Percentiles rank a stretch among this genome's conserved stretches.
phyloP scores from a whole-genome alignment of 2,113 vertebrate genomes.

The Dolichallabes microphthalmus region DNA sequence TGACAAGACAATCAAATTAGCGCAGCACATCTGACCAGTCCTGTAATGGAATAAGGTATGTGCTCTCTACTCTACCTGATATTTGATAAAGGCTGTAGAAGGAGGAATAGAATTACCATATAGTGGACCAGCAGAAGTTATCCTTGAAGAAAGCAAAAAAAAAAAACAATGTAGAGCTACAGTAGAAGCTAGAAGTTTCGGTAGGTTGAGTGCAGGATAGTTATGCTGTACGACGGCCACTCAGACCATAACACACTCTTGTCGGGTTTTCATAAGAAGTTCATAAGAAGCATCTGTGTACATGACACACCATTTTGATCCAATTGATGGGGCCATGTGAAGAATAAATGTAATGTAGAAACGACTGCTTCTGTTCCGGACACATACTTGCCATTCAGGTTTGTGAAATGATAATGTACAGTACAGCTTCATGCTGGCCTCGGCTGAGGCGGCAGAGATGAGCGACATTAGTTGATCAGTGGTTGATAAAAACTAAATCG shows the following conservation, averaged over 20 bases:
- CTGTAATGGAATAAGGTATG: slow-evolving; percentile 9
- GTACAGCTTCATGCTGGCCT: slow-evolving; percentile 2
- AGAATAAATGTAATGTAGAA: slow-evolving; percentile 21
- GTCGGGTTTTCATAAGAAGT: slow-evolving; percentile 32
- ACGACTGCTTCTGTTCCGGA: background rate
- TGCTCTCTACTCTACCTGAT: background rate
- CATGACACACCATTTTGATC: slow-evolving; percentile 40
- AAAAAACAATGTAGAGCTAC: background rate
- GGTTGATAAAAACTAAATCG: background rate
- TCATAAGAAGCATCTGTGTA: slow-evolving; percentile 31
- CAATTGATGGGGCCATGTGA: slow-evolving; percentile 37
- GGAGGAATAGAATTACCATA: slow-evolving; percentile 12
- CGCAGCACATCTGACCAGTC: background rate
- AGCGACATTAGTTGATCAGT: background rate
- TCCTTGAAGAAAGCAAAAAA: background rate
- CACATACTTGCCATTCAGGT: slow-evolving; percentile 17
- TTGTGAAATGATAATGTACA: slow-evolving; percentile 4
- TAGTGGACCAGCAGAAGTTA: background rate
- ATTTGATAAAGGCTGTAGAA: slow-evolving; percentile 10
- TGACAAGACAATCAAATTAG: slow-evolving; percentile 22
- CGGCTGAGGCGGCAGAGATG: background rate
- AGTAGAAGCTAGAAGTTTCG: background rate
- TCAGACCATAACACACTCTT: slow-evolving; percentile 14
- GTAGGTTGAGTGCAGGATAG: background rate
- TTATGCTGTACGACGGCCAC: slow-evolving; percentile 24